Conservation (phyloP, 2,113 vertebrate species). For the Raja brachyura region DNA sequence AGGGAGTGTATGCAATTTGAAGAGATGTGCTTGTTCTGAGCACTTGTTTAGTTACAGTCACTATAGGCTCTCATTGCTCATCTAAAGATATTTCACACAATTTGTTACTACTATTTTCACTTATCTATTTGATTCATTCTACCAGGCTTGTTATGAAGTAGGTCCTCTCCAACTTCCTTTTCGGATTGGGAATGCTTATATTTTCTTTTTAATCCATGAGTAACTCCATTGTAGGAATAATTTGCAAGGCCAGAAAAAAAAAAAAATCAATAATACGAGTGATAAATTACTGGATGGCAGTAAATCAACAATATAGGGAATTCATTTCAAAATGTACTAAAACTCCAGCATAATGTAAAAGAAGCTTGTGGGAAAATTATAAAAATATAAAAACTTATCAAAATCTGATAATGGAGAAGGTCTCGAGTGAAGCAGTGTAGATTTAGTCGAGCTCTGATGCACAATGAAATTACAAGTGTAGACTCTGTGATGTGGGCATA, state of each 20-base stretch:
- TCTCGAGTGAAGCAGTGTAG: not conserved
- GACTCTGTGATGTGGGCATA: not conserved
- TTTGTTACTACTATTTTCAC: not conserved
- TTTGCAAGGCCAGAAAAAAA: not conserved
- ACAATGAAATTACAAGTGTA: not conserved
- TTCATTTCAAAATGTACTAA: not conserved
- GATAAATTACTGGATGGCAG: not conserved
- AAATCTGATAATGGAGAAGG: no score
- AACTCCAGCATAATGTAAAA: not conserved
- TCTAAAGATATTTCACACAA: not conserved
- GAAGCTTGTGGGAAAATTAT: not conserved
- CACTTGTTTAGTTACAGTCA: not conserved
- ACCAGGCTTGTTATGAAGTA: not conserved
- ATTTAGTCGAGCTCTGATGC: not conserved
- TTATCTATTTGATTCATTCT: not conserved
- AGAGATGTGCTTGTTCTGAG: not conserved
- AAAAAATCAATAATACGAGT: not conserved
- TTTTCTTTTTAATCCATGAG: not conserved
- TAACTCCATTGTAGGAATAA: not conserved
- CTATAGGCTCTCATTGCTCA: not conserved
- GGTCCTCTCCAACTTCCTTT: not conserved
- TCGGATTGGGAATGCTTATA: not conserved
- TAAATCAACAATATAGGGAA: no score
- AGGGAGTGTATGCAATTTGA: conserved; percentile 1
- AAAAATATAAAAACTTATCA: not conserved